Evolutionary conservation across 2,888 invertebrate genomes (phyloP).

Genomic region (Tridacna crocea): DNA sequence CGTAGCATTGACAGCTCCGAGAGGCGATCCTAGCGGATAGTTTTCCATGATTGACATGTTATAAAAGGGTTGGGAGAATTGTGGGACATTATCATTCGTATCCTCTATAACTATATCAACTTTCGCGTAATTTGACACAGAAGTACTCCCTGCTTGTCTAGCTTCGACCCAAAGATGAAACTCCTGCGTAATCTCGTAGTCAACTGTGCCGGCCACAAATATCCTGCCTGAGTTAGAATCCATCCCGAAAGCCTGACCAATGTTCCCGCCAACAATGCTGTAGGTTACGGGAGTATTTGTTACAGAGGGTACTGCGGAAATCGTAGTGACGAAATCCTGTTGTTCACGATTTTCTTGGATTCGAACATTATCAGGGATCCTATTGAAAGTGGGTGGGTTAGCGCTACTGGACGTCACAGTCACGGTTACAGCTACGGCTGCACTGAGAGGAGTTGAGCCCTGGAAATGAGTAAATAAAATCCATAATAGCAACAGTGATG

Average conservation of each 20-base stretch:
- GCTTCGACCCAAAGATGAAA: constrained; percentile 79
- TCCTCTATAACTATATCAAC: constrained; percentile 95
- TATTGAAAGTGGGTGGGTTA: constrained; percentile 91
- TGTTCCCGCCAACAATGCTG: constrained; percentile 96
- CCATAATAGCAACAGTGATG: too few relatives aligned
- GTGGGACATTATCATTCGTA: constrained; percentile 95
- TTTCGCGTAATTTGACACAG: constrained; percentile 68
- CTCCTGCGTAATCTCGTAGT: constrained; percentile 73
- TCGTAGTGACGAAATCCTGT: constrained; percentile 89
- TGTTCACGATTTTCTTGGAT: constrained; percentile 85
- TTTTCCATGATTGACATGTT: constrained; percentile 92
- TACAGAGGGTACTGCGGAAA: constrained; percentile 90
- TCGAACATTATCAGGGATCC: constrained; percentile 83
- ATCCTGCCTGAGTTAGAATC: constrained; percentile 67
- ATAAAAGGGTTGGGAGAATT: constrained; percentile 90
- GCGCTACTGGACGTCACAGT: constrained; percentile 89
- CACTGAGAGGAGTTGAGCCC: constrained; percentile 89
- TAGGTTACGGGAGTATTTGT: constrained; percentile 85
- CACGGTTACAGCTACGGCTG: constrained; percentile 91
- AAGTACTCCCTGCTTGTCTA: constrained; percentile 85
- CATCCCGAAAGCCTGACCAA: constrained; percentile 87
- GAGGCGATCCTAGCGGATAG: constrained; percentile 50
- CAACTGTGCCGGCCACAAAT: constrained; percentile 67
- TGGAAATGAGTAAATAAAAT: constrained; percentile 38
- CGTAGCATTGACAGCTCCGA: constrained; percentile 92